Evolutionary conservation across 2,113 vertebrate species (phyloP), one percentile per base, ranked within the genome.

Genomic region (Chloropsis cyanopogon): DNA sequence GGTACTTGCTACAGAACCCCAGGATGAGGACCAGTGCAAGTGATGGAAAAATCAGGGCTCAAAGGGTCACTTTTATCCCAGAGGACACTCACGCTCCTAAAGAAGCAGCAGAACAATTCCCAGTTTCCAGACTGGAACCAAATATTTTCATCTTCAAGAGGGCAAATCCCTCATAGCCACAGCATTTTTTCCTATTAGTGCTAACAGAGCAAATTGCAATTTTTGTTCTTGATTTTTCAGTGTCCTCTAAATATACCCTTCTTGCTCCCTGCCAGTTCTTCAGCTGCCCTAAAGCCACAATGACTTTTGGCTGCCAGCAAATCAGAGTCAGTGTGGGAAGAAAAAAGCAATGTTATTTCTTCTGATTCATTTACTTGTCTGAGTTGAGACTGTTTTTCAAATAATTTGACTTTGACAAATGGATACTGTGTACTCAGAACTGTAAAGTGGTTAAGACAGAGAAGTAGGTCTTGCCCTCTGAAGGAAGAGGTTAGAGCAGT

Each of bases 341-440:
- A 70, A 79, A 50, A 86, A 82, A 52, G 12, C 10, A 80, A 63
- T 24, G 29, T 26, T 84, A 60, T 46, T 90, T 68, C 54, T 79
- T 46, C 59, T 65, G n/a, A 28, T 82, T 75, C 41, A 73, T 86
- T 82, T 83, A 54, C 14, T 71, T 86, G 23, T 59, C 78, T 35
- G 35, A 83, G 54, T 31, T 44, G 52, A 75, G 33, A 66, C 23
- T 66, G 28, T 25, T 97, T 91, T 92, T 72, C 53, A 91, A 86
- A 79, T 71, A 78, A 86, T 83, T 72, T 89, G 54, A 84, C 81
- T 93, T 70, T 87, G 88, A 95, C 72, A 91, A 90, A 94, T 0
- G 11, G 54, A 70, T 86, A 33, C 33, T 87, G 26, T 59, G 21
- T 52, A 54, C 28, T 71, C 75, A 42, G 52, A 71, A 50, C 56